These are phyloP conservation scores for Intoshia linei DNA, from an alignment of 1,140 invertebrate species.

Conservation along the genomic window DNA sequence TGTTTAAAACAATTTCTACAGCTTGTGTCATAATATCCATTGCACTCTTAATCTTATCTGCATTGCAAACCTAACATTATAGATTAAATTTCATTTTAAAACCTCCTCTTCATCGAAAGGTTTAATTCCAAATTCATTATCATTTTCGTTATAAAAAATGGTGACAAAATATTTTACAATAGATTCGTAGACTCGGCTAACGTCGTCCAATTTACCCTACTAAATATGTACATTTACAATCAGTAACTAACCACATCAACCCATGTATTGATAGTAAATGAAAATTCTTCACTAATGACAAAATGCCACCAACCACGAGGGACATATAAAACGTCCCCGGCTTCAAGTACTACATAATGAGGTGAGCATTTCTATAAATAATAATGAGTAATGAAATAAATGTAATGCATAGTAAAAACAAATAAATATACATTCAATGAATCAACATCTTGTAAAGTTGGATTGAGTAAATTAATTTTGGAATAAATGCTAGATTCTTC, in stretches of 20 bases:
- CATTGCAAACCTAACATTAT: too few species aligned
- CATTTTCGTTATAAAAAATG: too few species aligned
- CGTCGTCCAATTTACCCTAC: too few species aligned
- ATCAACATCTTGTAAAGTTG: constrained; percentile 15
- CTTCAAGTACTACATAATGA: constrained; percentile 32
- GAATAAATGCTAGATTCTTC: constrained; percentile 85
- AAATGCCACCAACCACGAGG: constrained; percentile 80
- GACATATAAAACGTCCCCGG: constrained; percentile 52
- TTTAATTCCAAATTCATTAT: too few species aligned
- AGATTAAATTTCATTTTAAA: too few species aligned
- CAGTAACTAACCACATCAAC: constrained; percentile 25
- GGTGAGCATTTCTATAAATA: constrained; percentile 14
- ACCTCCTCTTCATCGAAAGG: too few species aligned
- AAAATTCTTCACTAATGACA: constrained; percentile 37
- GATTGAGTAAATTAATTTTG: constrained; percentile 26
- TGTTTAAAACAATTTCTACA: too few species aligned
- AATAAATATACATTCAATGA: constrained; percentile 13
- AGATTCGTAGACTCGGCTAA: too few species aligned
- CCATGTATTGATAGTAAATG: constrained; percentile 57
- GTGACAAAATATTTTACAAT: too few species aligned
- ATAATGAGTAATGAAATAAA: not conserved
- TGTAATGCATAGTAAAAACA: not conserved
- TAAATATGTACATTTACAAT: too few species aligned
- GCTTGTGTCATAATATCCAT: too few species aligned
- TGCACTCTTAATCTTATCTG: too few species aligned